Evolutionary conservation across 2,888 invertebrate genomes (phyloP), one percentile per base, ranked within the genome.

Genomic region (Rhagium mordax): DNA sequence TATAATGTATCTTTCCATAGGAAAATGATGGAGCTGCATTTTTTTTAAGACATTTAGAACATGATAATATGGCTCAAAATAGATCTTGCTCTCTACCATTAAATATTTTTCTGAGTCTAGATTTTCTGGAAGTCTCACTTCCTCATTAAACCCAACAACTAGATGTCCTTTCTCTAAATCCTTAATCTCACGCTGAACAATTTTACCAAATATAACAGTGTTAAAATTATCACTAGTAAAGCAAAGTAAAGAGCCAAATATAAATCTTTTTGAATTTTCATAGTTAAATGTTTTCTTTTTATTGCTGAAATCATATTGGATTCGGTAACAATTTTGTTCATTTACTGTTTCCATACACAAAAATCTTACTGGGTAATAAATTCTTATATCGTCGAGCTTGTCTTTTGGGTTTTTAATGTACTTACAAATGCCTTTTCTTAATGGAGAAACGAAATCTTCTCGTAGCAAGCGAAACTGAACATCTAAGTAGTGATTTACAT

Each of bases 51-150:
- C 94, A 77, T 89, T 90, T 65, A 95, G 88, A 0, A 95, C 94
- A 82, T 94, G 92, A 75, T 92, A 90, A 84, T 96, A 96, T 0
- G 96, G 94, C 83, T 96, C 96, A 84, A 96, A 95, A 85, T 93
- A 96, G 0, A 94, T 92, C 64, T 92, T 92, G 65, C 94, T 93
- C 85, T 96, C 95, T 1, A 94, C 90, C 94, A 96, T 94, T 0
- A 91, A 82, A 74, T 76, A 78, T 24, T 51, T 55, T 61, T n/a
- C 21, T 20, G 69, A 41, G 4, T 71, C 51, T 8, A 60, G 49
- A 27, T 71, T 66, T 21, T 51, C 47, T 8, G 72, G 69, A 15
- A 73, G n/a, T 3, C 18, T 48, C 20, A 76, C 61, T 16, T 59
- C 70, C 5, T 65, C 64, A 24, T 74, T 53, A 51, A 78, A 80